Percentiles rank a stretch among this genome's conserved stretches.
phyloP scores from a whole-genome alignment of 1,140 invertebrate genomes.

The Habropoda laboriosa region DNA sequence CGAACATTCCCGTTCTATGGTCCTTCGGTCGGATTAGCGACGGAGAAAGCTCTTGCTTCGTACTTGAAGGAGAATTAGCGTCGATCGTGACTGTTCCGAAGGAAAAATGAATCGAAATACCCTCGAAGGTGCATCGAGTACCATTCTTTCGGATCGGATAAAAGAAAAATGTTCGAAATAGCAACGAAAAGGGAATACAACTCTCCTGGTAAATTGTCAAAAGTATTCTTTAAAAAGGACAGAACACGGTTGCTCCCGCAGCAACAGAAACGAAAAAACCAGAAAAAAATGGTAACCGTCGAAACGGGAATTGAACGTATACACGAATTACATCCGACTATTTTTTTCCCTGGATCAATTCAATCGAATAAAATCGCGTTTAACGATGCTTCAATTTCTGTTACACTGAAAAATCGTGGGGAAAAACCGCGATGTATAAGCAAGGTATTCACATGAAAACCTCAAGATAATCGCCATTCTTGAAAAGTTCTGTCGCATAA shows the following conservation, averaged over 20 bases:
- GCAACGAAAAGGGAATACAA: too few relatives aligned
- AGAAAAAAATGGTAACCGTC: too few relatives aligned
- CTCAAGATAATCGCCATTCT: too few relatives aligned
- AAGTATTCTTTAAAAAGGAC: neutral
- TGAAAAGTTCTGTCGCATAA: neutral
- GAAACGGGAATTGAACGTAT: neutral
- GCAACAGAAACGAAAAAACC: accelerated
- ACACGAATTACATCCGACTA: neutral
- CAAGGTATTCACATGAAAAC: too few relatives aligned
- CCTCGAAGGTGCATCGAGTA: neutral
- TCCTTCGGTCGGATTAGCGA: neutral
- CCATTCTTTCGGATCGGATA: too few relatives aligned
- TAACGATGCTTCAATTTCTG: neutral
- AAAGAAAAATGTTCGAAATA: too few relatives aligned
- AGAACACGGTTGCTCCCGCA: too few relatives aligned
- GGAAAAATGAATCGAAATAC: neutral
- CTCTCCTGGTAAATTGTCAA: neutral
- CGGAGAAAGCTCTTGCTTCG: neutral
- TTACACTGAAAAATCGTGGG: neutral
- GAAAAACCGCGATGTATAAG: too few relatives aligned
- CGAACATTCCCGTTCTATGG: neutral
- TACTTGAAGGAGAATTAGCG: neutral
- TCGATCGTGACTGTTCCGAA: neutral
- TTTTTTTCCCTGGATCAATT: neutral
- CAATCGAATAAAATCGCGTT: neutral